These are phyloP conservation scores for Orthonyx spaldingii DNA, from an alignment of 2,113 vertebrate genomes.

Conservation along the genomic window DNA sequence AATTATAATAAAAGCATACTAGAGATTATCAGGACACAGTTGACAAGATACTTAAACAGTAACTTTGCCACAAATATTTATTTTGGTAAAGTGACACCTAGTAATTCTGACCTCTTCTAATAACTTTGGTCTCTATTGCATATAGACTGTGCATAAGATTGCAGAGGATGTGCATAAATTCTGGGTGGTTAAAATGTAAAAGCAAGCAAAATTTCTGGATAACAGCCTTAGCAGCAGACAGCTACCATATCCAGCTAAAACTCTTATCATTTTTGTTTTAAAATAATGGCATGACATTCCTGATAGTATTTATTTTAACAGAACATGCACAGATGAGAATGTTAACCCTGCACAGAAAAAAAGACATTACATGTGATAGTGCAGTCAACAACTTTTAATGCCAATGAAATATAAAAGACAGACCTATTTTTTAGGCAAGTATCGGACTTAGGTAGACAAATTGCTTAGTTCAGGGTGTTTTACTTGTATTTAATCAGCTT, in stretches of 20 bases:
- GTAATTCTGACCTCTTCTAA: background rate
- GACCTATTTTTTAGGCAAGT: background rate
- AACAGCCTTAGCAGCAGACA: background rate
- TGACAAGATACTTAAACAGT: background rate
- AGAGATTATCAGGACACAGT: background rate
- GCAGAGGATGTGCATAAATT: background rate
- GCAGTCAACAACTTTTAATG: background rate
- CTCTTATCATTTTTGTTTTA: background rate
- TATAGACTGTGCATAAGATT: background rate
- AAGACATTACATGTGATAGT: background rate
- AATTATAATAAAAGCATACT: background rate
- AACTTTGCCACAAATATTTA: background rate
- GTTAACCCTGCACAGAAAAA: background rate
- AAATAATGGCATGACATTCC: background rate
- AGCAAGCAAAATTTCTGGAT: background rate
- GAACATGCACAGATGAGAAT: background rate
- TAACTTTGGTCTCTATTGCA: background rate
- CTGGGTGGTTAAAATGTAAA: background rate
- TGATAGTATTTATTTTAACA: background rate
- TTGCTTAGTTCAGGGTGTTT: background rate
- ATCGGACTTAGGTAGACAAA: fast-evolving
- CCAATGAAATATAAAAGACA: background rate
- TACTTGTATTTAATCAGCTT: background rate
- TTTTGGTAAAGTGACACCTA: background rate
- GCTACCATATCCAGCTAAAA: background rate